A percentile compares a stretch with the other conserved stretches of the same genome.
phyloP scores from a whole-genome alignment of 2,888 invertebrate species.

The Graphium colonna region DNA sequence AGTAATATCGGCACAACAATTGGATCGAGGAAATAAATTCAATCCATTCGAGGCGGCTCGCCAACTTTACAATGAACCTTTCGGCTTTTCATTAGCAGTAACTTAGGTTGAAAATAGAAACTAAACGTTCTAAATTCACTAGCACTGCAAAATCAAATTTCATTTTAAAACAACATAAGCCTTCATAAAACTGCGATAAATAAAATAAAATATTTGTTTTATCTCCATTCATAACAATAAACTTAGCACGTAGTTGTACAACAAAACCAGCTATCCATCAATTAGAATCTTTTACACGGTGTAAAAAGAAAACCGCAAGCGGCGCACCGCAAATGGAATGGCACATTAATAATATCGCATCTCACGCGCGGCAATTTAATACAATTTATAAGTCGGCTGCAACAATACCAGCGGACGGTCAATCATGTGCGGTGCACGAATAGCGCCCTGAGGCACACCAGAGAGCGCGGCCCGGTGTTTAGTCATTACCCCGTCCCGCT shows the following conservation, averaged over 20 bases:
- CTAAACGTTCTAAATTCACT: slow-evolving; percentile 31
- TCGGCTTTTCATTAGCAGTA: slow-evolving; percentile 68
- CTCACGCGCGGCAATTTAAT: slow-evolving; percentile 17
- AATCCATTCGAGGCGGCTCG: slow-evolving; percentile 46
- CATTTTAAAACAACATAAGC: not conserved
- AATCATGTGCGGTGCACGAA: slow-evolving; percentile 15
- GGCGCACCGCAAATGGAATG: slow-evolving; percentile 30
- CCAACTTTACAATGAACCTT: slow-evolving; percentile 50
- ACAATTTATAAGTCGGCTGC: slow-evolving; percentile 20
- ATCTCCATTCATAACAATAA: not conserved
- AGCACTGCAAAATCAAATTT: slow-evolving; percentile 24
- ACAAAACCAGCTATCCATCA: no score
- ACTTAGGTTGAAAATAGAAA: slow-evolving; percentile 52
- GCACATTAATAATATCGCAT: slow-evolving; percentile 10
- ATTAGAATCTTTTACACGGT: not conserved
- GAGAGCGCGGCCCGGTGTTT: slow-evolving; percentile 9
- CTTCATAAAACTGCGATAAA: no score
- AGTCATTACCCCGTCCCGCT: slow-evolving; percentile 20
- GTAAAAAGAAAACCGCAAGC: not conserved
- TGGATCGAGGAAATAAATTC: slow-evolving; percentile 35
- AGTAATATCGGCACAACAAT: slow-evolving; percentile 37
- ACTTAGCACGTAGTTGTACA: no score
- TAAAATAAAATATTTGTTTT: not conserved
- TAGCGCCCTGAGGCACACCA: slow-evolving; percentile 8
- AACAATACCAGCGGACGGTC: slow-evolving; percentile 19